Evolutionary conservation across 2,888 invertebrate species (phyloP).

Genomic region (Artemia sinica): DNA sequence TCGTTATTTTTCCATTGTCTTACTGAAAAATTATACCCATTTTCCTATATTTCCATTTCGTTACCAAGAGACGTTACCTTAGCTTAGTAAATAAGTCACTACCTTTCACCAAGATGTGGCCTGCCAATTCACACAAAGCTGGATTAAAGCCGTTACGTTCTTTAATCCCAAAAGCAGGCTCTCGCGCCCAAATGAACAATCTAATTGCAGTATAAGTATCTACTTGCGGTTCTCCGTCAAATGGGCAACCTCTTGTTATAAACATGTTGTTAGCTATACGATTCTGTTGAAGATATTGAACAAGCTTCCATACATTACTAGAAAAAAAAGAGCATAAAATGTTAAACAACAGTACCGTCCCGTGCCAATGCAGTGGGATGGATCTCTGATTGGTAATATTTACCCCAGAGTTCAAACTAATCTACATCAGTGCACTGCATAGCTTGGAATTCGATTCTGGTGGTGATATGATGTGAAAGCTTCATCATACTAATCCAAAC

Average conservation of each 20-base stretch:
- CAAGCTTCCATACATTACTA: conserved; percentile 36
- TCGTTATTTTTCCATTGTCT: too few species aligned
- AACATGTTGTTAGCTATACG: conserved; percentile 58
- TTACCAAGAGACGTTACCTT: too few species aligned
- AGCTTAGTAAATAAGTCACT: conserved; percentile 26
- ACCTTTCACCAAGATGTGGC: conserved; percentile 54
- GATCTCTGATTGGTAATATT: too few species aligned
- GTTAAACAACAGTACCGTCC: too few species aligned
- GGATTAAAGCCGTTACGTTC: conserved; percentile 43
- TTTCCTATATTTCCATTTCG: too few species aligned
- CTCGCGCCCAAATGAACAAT: conserved; percentile 32
- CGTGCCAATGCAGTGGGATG: too few species aligned
- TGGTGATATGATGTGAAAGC: too few species aligned
- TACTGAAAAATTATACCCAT: too few species aligned
- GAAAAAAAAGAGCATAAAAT: conserved; percentile 21
- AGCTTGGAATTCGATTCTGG: too few species aligned
- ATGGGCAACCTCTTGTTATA: conserved; percentile 40
- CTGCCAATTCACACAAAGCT: conserved; percentile 57
- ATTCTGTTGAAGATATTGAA: conserved; percentile 41
- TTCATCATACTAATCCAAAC: too few species aligned
- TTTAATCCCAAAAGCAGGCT: conserved; percentile 40
- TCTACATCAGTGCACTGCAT: too few species aligned
- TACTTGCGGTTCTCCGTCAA: conserved; percentile 27
- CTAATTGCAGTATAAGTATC: conserved; percentile 25
- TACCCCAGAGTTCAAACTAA: too few species aligned